These are phyloP conservation scores for Leiothrix lutea DNA, from an alignment of 2,113 vertebrate genomes.

Conservation along the genomic window DNA sequence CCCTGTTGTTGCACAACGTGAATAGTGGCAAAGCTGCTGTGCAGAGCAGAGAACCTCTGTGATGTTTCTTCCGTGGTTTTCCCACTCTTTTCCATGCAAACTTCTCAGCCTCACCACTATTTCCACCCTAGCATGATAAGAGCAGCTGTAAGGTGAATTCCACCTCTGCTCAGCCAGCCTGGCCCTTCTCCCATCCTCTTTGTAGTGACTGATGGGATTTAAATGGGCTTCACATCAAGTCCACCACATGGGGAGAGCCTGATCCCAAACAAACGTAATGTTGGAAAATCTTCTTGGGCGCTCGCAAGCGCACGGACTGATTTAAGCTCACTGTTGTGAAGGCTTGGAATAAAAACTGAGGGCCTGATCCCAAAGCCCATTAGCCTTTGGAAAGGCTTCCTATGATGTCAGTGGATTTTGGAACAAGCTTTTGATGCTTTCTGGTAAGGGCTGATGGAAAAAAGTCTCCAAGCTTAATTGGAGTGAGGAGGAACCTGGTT, in stretches of 20 bases:
- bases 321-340: not conserved
- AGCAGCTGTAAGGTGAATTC: not conserved
- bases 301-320: rapidly evolving
- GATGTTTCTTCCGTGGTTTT: not conserved
- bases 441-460: conserved; percentile 32
- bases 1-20: not conserved
- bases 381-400: conserved; percentile 54
- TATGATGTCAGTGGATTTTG: conserved; percentile 58
- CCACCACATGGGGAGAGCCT: not conserved
- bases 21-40: not conserved
- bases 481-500: not conserved
- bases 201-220: not conserved
- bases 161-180: not conserved
- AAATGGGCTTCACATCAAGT: not conserved
- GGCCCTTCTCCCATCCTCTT: not conserved
- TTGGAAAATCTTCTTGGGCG: not conserved
- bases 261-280: not conserved
- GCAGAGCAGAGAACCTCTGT: not conserved
- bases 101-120: not conserved
- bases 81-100: not conserved
- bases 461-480: conserved; percentile 18
- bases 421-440: conserved; percentile 29
- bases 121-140: not conserved
- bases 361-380: conserved; percentile 48
- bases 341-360: not conserved